These are phyloP conservation scores for Penaeus vannamei DNA, from an alignment of 1,140 invertebrate species.

Conservation along the genomic window DNA sequence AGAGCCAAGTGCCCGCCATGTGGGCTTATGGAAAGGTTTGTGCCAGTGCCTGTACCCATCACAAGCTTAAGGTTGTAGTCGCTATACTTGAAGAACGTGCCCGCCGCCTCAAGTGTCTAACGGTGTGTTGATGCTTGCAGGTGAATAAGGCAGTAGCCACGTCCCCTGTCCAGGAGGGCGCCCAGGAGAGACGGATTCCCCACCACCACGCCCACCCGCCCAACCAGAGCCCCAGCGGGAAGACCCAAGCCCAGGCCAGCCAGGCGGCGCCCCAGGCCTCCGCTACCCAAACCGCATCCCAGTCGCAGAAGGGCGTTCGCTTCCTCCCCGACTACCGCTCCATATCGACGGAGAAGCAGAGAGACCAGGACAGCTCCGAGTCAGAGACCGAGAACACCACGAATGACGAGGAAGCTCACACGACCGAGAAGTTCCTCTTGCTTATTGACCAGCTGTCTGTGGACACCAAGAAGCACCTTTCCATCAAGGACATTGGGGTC, in stretches of 20 bases:
- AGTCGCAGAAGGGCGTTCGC: conserved; percentile 68
- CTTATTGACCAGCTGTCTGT: conserved; percentile 92
- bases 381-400: conserved; percentile 93
- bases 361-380: conserved; percentile 83
- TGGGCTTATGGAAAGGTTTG: conserved; percentile 48
- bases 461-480: conserved; percentile 87
- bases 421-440: conserved; percentile 91
- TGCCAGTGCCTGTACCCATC: conserved; percentile 64
- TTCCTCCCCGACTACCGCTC: conserved; percentile 61
- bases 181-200: conserved; percentile 45
- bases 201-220: conserved; percentile 30
- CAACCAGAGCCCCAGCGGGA: conserved; percentile 45
- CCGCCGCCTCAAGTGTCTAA: conserved; percentile 23
- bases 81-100: background rate
- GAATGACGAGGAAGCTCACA: conserved; percentile 87
- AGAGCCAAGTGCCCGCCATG: conserved; percentile 52
- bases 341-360: conserved; percentile 73
- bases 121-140: conserved; percentile 63
- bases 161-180: conserved; percentile 86
- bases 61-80: conserved; percentile 60
- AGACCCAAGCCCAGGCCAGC: conserved; percentile 16
- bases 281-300: conserved; percentile 49
- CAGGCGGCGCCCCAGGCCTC: conserved; percentile 36
- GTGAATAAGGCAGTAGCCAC: conserved; percentile 92
- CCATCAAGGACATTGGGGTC: conserved; percentile 95